Conservation (phyloP, 2,888 invertebrate genomes). For the Andrena chrysosceles region DNA sequence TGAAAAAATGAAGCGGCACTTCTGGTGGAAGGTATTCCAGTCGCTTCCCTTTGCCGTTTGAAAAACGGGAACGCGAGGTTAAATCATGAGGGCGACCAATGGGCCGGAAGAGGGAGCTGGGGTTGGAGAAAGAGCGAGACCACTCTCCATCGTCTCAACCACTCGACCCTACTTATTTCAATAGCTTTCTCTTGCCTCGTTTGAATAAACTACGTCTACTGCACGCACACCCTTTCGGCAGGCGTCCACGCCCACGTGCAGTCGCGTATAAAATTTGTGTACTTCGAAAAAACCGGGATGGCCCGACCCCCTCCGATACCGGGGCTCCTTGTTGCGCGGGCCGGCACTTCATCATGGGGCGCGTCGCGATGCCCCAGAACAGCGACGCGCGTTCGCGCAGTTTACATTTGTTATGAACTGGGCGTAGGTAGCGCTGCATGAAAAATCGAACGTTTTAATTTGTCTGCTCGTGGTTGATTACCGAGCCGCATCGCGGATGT, state of each 20-base stretch:
- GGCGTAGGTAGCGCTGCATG: constrained; percentile 25
- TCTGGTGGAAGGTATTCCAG: constrained; percentile 65
- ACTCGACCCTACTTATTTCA: constrained; percentile 84
- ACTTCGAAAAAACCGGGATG: constrained; percentile 44
- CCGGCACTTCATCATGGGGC: constrained; percentile 50
- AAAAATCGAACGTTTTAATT: constrained; percentile 66
- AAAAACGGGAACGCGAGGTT: constrained; percentile 78
- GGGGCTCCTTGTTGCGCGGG: constrained; percentile 40
- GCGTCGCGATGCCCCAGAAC: constrained; percentile 18
- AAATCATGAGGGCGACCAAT: constrained; percentile 83
- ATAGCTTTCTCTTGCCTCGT: constrained; percentile 81
- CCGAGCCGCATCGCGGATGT: constrained; percentile 32
- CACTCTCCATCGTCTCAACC: constrained; percentile 72
- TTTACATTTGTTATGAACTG: constrained; percentile 64
- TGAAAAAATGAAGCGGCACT: constrained; percentile 72
- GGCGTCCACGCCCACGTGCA: constrained; percentile 23
- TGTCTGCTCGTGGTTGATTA: constrained; percentile 59
- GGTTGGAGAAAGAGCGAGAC: constrained; percentile 34
- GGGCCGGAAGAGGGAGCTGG: constrained; percentile 76
- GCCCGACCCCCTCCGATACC: constrained; percentile 43
- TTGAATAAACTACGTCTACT: constrained; percentile 79
- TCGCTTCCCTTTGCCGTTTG: constrained; percentile 73
- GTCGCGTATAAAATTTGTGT: constrained; percentile 49
- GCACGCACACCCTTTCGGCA: constrained; percentile 44
- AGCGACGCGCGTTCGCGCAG: constrained; percentile 29